Evolutionary conservation across 2,113 vertebrate genomes (phyloP).

Genomic region (Colossoma macropomum): DNA sequence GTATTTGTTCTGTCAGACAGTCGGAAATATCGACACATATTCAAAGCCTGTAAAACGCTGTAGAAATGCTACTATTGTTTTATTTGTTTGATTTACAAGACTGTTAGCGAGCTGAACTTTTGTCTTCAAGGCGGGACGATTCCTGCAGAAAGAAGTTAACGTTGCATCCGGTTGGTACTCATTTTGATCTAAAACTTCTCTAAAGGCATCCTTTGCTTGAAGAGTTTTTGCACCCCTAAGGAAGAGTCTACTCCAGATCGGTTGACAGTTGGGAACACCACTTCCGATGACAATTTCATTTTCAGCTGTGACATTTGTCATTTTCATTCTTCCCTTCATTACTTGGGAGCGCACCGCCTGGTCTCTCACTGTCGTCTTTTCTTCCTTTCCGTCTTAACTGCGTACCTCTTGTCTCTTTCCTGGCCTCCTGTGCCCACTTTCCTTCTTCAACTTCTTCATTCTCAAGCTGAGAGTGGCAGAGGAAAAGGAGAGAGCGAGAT

Average conservation of each 20-base stretch:
- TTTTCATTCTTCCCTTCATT: background rate
- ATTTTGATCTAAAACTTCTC: background rate
- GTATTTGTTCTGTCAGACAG: no score
- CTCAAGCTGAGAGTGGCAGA: conserved; percentile 48
- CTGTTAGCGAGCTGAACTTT: no score
- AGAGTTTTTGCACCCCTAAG: background rate
- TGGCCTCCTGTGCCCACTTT: background rate
- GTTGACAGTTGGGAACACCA: background rate
- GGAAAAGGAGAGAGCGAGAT: conserved; percentile 22
- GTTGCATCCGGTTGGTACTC: background rate
- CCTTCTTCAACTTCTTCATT: conserved; percentile 62
- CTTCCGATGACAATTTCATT: background rate
- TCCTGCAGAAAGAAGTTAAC: no score
- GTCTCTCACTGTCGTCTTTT: background rate
- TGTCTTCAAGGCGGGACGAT: no score
- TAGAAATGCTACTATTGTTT: no score
- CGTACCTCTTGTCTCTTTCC: background rate
- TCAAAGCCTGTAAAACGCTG: no score
- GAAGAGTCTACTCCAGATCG: background rate
- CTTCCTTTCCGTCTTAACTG: background rate
- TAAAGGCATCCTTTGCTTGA: background rate
- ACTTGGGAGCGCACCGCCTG: background rate
- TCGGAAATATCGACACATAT: no score
- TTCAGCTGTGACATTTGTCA: background rate
- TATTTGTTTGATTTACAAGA: no score